These are phyloP conservation scores for Aquatica leii DNA, from an alignment of 2,888 invertebrate species.

Conservation along the genomic window DNA sequence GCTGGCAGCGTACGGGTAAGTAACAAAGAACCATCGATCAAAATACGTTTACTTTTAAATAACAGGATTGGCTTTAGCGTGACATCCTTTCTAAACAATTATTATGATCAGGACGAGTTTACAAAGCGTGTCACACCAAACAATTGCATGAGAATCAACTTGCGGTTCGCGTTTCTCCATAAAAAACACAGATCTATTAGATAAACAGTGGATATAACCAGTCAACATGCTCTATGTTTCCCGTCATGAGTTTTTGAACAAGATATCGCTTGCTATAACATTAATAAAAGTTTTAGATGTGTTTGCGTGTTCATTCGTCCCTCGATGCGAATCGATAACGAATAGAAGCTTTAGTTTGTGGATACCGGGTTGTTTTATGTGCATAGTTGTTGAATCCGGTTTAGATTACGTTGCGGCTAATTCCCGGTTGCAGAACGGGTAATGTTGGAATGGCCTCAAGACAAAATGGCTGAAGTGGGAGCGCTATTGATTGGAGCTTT, in stretches of 20 bases:
- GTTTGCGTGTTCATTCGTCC: conserved; percentile 28
- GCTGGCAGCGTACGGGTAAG: conserved; percentile 93
- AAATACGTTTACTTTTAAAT: too few relatives aligned
- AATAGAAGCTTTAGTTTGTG: conserved; percentile 18
- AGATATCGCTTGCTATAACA: conserved; percentile 41
- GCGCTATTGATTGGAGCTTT: conserved; percentile 59
- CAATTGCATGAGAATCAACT: conserved; percentile 49
- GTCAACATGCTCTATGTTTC: conserved; percentile 48
- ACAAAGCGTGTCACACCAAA: conserved; percentile 49
- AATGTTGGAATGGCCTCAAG: conserved; percentile 55
- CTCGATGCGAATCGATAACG: conserved; percentile 9
- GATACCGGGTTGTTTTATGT: conserved; percentile 25
- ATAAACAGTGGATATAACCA: too few relatives aligned
- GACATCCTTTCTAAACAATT: conserved; percentile 34
- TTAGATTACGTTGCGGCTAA: conserved; percentile 47
- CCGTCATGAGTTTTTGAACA: conserved; percentile 42
- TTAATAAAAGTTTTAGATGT: conserved; percentile 40
- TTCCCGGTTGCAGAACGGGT: conserved; percentile 49
- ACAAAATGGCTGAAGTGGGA: conserved; percentile 62
- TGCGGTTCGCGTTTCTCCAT: conserved; percentile 45
- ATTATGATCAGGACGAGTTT: conserved; percentile 31
- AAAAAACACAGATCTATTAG: conserved; percentile 48
- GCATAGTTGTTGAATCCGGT: conserved; percentile 35
- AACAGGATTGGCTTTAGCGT: conserved; percentile 26
- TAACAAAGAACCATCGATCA: too few relatives aligned